phyloP scores from a whole-genome alignment of 64 coral and sea anemone species.

The Stichodactyla helianthus region DNA sequence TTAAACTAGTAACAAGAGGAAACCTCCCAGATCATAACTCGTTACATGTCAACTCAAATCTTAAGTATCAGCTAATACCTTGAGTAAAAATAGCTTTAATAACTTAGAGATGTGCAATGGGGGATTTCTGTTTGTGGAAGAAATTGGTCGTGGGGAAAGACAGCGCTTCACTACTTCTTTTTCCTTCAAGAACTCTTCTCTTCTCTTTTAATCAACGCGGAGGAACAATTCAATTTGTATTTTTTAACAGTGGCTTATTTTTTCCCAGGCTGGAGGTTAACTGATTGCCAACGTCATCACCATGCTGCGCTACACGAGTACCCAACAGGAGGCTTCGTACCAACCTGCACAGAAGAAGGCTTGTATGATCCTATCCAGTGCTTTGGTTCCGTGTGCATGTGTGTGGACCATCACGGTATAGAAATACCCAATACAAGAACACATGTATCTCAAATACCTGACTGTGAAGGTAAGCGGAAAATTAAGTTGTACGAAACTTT shows the following conservation, averaged over 20 bases:
- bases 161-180: too few species aligned
- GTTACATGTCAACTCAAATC: too few species aligned
- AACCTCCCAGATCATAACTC: too few species aligned
- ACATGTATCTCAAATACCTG: conserved; percentile 2
- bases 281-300: conserved; percentile 73
- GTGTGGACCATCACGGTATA: conserved; percentile 62
- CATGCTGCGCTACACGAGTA: conserved; percentile 48
- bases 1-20: too few species aligned
- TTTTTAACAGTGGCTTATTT: neutral
- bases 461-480: neutral
- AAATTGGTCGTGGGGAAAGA: too few species aligned
- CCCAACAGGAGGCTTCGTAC: conserved; percentile 41
- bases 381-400: conserved; percentile 50
- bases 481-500: too few species aligned
- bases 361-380: conserved; percentile 73
- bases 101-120: too few species aligned
- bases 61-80: too few species aligned
- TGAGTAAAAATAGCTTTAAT: too few species aligned
- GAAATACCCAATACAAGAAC: conserved; percentile 41
- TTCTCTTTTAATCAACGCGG: too few species aligned
- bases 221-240: neutral
- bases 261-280: conserved; percentile 56
- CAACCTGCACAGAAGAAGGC: conserved; percentile 61
- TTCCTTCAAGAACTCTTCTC: too few species aligned
- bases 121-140: too few species aligned